Evolutionary conservation across 2,113 vertebrate genomes (phyloP).

Genomic region (Sceloporus undulatus): DNA sequence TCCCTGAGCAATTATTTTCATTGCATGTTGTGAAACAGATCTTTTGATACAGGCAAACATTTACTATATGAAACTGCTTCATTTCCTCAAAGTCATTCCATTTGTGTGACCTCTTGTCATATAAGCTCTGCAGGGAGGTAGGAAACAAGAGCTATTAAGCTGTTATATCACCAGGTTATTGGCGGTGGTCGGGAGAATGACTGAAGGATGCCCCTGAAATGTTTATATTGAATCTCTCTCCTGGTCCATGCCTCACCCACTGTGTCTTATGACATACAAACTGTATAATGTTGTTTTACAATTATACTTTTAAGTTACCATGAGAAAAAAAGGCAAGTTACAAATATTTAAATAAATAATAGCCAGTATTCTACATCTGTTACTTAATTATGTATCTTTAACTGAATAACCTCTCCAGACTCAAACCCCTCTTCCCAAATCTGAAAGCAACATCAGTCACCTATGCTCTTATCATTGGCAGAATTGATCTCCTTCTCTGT

Average conservation of each 20-base stretch:
- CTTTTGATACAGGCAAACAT: conserved; percentile 22
- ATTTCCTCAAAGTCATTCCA: not conserved
- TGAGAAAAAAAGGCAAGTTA: not conserved
- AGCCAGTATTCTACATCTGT: too few species aligned
- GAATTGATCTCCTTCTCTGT: too few species aligned
- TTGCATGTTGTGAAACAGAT: not conserved
- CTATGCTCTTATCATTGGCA: too few species aligned
- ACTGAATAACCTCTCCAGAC: too few species aligned
- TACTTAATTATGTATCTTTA: not conserved
- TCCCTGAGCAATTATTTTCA: conserved; percentile 12
- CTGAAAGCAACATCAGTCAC: too few species aligned
- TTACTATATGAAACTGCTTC: conserved; percentile 12
- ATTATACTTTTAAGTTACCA: not conserved
- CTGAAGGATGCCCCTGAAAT: not conserved
- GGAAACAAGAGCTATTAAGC: conserved; percentile 2
- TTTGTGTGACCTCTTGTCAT: not conserved
- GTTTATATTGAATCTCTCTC: not conserved
- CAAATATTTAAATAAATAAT: not conserved
- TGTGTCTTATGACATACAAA: not conserved
- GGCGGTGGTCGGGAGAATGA: not conserved
- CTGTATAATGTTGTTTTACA: not conserved
- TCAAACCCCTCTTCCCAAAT: too few species aligned
- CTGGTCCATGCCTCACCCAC: not conserved
- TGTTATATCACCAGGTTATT: not conserved
- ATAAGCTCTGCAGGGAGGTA: not conserved